Evolutionary conservation across 2,113 vertebrate species (phyloP), one percentile per base, ranked within the genome.

Genomic region (Pavo muticus): DNA sequence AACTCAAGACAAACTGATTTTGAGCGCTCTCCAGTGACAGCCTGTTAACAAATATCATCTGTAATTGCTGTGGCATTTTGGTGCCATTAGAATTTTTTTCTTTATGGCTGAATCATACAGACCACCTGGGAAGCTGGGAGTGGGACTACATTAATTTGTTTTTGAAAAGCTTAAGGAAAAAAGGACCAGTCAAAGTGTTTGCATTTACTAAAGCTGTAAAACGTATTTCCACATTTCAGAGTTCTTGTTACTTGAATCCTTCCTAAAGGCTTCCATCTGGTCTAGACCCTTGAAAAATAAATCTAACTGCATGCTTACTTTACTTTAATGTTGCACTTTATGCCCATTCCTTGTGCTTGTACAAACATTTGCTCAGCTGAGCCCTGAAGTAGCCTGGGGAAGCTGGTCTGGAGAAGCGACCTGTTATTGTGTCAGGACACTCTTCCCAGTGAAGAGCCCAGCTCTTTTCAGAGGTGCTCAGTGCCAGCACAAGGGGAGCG

Each of bases 1-100:
- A 94, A 67, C 87, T 94, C 84, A 90, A 91, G 79, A 92, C 68
- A 93, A 96, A 90, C 23, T 84, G 88, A 88, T 94, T 88, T 93
- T 83, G 86, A 95, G 64, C 40, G n/a, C 60, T 91, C 63, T 77
- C 85, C 15, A 78, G 74, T 90, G 94, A 95, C 81, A 88, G 79
- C 39, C 35, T 82, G 77, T 96, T 94, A 91, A 94, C 91, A 94
- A 91, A 91, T 88, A 80, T 27, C 81, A 83, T 94, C 90, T 93
- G 52, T 86, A 93, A 48, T 84, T 45, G 23, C 50, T 77, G 18
- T 87, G 88, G 65, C 82, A 35, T 80, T 83, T 87, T 92, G 30
- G 48, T 88, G 91, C 50, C 27, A 20, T 87, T 91, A 64, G 24
- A 87, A 82, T 6, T n/a, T 29, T 90, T 85, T 86, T 82, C 29